Evolutionary conservation across 2,888 invertebrate genomes (phyloP), one percentile per base, ranked within the genome.

Genomic region (Oxystoma pomonae): DNA sequence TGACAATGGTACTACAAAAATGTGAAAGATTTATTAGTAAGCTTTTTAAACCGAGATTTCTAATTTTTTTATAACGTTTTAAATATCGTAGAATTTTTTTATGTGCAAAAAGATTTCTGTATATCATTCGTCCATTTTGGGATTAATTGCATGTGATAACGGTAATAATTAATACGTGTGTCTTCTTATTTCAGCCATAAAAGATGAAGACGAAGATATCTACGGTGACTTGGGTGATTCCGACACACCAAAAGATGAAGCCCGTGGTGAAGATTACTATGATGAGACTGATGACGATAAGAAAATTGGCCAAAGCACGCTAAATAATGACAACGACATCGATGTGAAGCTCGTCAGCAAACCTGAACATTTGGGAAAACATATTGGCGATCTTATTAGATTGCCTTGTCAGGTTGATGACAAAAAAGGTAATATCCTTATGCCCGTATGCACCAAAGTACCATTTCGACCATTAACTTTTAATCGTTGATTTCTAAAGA

Each of bases 391-490:
- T 17, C 73, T 72, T 9, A 76, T 80, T 9, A 66, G 68, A 16
- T 68, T 81, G 20, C 80, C 80, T 2, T 81, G 81, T 65, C 72
- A 78, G 35, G 65, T 68, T 18, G 65, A 70, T 7, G 63, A 64
- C n/a, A 53, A 64, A 59, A 66, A 63, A 65, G 61, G 56, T 56
- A 51, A 61, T 3, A 20, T 51, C 16, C 18, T 12, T 7, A 35
- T 35, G 35, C n/a, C n/a, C n/a, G n/a, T n/a, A n/a, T n/a, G n/a
- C n/a, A n/a, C n/a, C n/a, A n/a, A n/a, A n/a, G n/a, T n/a, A n/a
- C n/a, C n/a, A n/a, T n/a, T n/a, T n/a, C n/a, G n/a, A n/a, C n/a
- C n/a, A n/a, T n/a, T n/a, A n/a, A n/a, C n/a, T n/a, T n/a, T n/a
- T n/a, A n/a, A n/a, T n/a, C n/a, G n/a, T n/a, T n/a, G n/a, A n/a